Evolutionary conservation across 2,888 invertebrate species (phyloP).

Genomic region (Erannis defoliaria): DNA sequence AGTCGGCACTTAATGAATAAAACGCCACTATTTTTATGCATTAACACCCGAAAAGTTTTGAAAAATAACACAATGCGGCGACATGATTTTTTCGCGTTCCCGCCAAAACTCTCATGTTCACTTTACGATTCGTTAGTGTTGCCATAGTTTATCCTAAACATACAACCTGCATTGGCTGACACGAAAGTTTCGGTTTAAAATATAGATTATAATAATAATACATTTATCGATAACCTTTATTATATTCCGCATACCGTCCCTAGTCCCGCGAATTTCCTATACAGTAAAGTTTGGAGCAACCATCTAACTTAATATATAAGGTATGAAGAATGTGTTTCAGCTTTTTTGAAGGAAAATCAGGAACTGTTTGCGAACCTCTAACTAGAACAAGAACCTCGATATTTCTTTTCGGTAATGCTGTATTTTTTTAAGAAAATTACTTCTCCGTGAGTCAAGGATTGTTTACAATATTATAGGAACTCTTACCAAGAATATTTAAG

Average conservation of each 20-base stretch:
- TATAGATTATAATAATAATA: too few relatives aligned
- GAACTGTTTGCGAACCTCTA: constrained; percentile 28
- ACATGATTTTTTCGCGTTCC: too few relatives aligned
- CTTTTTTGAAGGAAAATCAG: constrained; percentile 38
- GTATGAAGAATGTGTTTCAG: constrained; percentile 47
- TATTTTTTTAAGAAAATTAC: constrained; percentile 22
- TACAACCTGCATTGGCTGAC: too few relatives aligned
- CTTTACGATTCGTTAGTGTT: too few relatives aligned
- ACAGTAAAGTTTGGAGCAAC: constrained; percentile 52
- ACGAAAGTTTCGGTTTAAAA: too few relatives aligned
- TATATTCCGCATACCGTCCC: neutral
- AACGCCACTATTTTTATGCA: too few relatives aligned
- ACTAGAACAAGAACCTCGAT: constrained; percentile 28
- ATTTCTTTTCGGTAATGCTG: constrained; percentile 14
- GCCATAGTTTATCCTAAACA: too few relatives aligned
- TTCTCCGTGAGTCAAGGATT: constrained; percentile 4
- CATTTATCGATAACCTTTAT: neutral
- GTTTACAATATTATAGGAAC: neutral
- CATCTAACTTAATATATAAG: constrained; percentile 53
- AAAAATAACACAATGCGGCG: too few relatives aligned
- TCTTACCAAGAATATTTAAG: too few relatives aligned
- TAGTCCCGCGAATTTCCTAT: constrained; percentile 52
- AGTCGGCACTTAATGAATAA: too few relatives aligned
- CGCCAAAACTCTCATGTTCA: too few relatives aligned
- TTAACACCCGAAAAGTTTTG: too few relatives aligned